phyloP scores from a whole-genome alignment of 2,888 invertebrate species.

The Celastrina argiolus region DNA sequence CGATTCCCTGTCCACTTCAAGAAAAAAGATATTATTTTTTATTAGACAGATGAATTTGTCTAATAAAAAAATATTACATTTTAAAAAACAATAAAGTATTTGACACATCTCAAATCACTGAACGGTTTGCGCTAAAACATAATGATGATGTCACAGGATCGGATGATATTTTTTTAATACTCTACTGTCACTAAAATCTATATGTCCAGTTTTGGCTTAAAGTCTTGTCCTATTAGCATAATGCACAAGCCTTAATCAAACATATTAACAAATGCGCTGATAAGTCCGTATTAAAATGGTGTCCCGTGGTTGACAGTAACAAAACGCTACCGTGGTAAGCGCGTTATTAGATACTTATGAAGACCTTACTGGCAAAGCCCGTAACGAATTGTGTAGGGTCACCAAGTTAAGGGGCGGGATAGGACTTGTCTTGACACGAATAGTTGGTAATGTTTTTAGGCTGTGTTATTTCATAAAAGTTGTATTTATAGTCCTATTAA shows the following conservation, averaged over 20 bases:
- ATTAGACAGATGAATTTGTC: too few relatives aligned
- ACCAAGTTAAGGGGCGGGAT: conserved; percentile 31
- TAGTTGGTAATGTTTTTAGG: too few relatives aligned
- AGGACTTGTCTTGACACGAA: background rate
- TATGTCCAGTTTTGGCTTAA: background rate
- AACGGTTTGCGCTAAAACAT: background rate
- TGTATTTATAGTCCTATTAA: too few relatives aligned
- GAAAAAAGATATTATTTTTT: too few relatives aligned
- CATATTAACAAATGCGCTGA: conserved; percentile 5
- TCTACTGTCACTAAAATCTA: background rate
- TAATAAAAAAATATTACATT: too few relatives aligned
- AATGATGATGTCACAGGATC: too few relatives aligned
- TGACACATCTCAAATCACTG: background rate
- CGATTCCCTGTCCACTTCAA: too few relatives aligned
- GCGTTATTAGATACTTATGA: conserved; percentile 62
- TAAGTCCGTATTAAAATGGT: conserved; percentile 25
- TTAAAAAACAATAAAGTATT: too few relatives aligned
- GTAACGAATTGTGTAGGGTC: conserved; percentile 54
- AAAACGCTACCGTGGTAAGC: conserved; percentile 64
- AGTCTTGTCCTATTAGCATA: background rate
- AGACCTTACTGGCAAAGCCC: conserved; percentile 63
- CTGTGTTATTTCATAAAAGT: background rate
- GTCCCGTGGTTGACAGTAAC: conserved; percentile 49
- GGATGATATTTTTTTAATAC: background rate
- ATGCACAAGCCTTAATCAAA: conserved; percentile 15